Evolutionary conservation across 2,888 invertebrate species (phyloP), one percentile per base, ranked within the genome.

Genomic region (Incurvaria masculella): DNA sequence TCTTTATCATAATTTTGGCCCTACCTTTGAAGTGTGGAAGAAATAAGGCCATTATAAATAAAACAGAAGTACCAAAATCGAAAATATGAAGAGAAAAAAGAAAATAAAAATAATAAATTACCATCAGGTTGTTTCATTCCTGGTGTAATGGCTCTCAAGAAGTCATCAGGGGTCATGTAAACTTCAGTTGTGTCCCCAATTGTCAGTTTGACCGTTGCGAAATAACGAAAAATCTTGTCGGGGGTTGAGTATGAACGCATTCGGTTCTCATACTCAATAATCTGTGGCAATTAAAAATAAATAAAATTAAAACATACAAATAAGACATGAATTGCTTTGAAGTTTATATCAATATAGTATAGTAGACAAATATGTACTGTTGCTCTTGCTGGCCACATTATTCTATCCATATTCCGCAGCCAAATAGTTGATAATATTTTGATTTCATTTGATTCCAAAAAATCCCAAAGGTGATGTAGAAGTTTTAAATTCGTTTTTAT

Each of bases 161-260:
- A 97, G 81, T 98, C 98, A 75, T 95, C 93, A 42, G 97, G 97
- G 44, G 97, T 97, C 97, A 98, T 98, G 67, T 85, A 97, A 56
- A 93, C 85, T 68, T 93, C 91, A 48, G 85, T 83, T 56, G 75
- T 80, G 56, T 86, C 83, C 55, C 79, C 72, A 61, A 76, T 78
- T 52, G 82, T 75, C 51, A 96, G 79, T 79, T 91, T 91, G 58
- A 97, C 85, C 19, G 97, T 97, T 42, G 97, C 97, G 84, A 98
- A 98, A 79, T 98, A 98, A 56, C 98, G 89, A 80, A 98, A 98
- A 68, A 98, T 95, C 82, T 98, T 98, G 76, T 98, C 97, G 45
- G 97, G 97, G 38, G 97, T 95, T n/a, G 97, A 97, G 79, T 88
- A 97, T 56, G 91, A 82, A 59, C 97, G 82, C 81, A 98, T 89